Evolutionary conservation across 92 coral and sea anemone genomes (phyloP).

Genomic region (Desmophyllum pertusum): DNA sequence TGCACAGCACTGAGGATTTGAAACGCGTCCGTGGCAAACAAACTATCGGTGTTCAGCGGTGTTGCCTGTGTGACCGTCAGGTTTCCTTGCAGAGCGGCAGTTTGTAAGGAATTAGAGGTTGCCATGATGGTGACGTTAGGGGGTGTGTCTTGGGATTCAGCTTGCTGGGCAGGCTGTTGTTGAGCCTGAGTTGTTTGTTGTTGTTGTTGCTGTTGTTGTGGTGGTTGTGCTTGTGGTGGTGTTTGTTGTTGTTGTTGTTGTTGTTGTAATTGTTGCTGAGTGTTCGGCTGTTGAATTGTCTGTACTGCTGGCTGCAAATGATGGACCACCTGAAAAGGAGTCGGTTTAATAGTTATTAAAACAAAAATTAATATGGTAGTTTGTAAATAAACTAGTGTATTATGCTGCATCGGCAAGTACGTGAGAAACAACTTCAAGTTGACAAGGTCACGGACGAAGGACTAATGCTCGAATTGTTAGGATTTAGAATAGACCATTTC

Average conservation of each 20-base stretch:
- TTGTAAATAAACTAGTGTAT: too few relatives aligned
- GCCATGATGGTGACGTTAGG: conserved; percentile 55
- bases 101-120: conserved; percentile 52
- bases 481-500: neutral
- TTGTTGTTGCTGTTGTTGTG: conserved; percentile 35
- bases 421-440: too few relatives aligned
- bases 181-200: conserved; percentile 59
- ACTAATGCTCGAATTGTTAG: neutral
- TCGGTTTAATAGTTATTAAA: neutral
- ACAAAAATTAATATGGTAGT: neutral
- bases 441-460: neutral
- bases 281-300: conserved; percentile 48
- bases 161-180: conserved; percentile 43
- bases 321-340: conserved; percentile 42
- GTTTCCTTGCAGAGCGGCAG: conserved; percentile 63
- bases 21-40: conserved; percentile 76
- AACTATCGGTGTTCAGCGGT: conserved; percentile 70
- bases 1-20: conserved; percentile 72
- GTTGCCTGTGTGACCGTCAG: conserved; percentile 73
- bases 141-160: conserved; percentile 39
- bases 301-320: conserved; percentile 68
- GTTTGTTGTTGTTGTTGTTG: conserved; percentile 48
- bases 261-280: conserved; percentile 42
- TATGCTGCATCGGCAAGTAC: neutral
- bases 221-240: conserved; percentile 46